Percentiles rank a stretch among this genome's conserved stretches.
phyloP scores from a whole-genome alignment of 2,797 vertebrate genomes.

The Anguilla megastoma region DNA sequence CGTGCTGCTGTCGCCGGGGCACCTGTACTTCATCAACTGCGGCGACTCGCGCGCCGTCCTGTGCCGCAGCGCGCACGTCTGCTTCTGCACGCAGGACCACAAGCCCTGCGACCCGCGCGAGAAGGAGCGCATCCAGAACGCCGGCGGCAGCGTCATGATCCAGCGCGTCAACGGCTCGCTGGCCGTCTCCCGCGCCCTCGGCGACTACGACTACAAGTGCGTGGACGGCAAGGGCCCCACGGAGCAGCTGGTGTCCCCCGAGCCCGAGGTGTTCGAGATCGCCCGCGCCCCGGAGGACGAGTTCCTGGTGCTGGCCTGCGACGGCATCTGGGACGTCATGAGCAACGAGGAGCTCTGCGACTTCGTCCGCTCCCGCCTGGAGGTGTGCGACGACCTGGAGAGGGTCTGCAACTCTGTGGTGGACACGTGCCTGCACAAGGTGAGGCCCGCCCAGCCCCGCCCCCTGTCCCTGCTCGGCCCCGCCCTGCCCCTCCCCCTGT shows the following conservation, averaged over 20 bases:
- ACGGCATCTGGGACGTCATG: constrained; percentile 99
- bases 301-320: constrained; percentile 96
- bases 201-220: constrained; percentile 99
- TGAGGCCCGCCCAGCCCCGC: constrained; percentile 52
- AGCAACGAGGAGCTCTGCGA: constrained; percentile 98
- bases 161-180: constrained; percentile 97
- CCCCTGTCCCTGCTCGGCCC: too few relatives aligned
- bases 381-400: constrained; percentile 94
- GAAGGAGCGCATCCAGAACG: constrained; percentile 97
- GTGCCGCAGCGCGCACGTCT: too few relatives aligned
- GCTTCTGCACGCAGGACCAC: constrained; percentile 99
- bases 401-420: constrained; percentile 98
- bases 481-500: too few relatives aligned
- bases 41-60: constrained; percentile 96
- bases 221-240: constrained; percentile 98
- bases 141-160: constrained; percentile 98
- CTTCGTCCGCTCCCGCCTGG: constrained; percentile 93
- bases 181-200: constrained; percentile 95
- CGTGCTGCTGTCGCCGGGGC: constrained; percentile 90
- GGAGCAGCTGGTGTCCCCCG: constrained; percentile 98
- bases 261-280: constrained; percentile 97
- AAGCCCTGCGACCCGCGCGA: constrained; percentile 97
- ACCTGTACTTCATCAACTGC: constrained; percentile 99
- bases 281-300: constrained; percentile 92
- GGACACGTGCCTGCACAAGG: constrained; percentile 99